Evolutionary conservation across 2,113 vertebrate species (phyloP), one percentile per base, ranked within the genome.

Genomic region (Corythornis madagascariensis): DNA sequence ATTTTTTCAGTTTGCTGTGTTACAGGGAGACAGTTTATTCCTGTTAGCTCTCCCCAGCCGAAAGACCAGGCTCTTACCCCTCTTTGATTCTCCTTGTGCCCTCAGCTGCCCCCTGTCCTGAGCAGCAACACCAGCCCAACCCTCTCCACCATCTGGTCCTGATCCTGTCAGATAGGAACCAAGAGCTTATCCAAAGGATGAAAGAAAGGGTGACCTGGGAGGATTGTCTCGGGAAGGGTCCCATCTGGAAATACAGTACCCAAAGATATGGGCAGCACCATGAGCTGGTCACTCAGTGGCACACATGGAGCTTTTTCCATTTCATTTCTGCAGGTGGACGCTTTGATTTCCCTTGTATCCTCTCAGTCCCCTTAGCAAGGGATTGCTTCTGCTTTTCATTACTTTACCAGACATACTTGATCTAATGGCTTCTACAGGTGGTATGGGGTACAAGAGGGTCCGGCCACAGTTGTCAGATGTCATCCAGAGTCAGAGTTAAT

Each of bases 401-500:
- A 81, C 83, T 90, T 0, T 38, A 55, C 48, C 76, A 84, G 92
- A 87, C 83, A 63, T 48, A 20, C 33, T 66, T 56, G 69, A 92
- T 85, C 59, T 96, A 70, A 96, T 96, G 79, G 90, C 61, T 96
- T 96, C 73, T 95, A 9, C 96, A 97, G 96, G 92, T 97, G 95
- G 33, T 1, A 48, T 52, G 60, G 72, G 69, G 78, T 69, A 25
- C 71, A 35, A 63, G 83, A 89, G 71, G 77, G 89, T 89, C 81
- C 17, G 0, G 82, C 89, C 47, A 7, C 4, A 2, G 85, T 96
- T 91, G 91, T 92, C 93, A 96, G 94, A 95, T 90, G 72, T 96
- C 97, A 94, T 92, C 95, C 94, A 96, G 95, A 88, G 96, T 96
- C 96, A 78, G 88, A 95, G 92, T 96, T 98, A 96, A 97, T 96